Evolutionary conservation across 2,888 invertebrate species (phyloP), one percentile per base, ranked within the genome.

Genomic region (Epiblema foenella): DNA sequence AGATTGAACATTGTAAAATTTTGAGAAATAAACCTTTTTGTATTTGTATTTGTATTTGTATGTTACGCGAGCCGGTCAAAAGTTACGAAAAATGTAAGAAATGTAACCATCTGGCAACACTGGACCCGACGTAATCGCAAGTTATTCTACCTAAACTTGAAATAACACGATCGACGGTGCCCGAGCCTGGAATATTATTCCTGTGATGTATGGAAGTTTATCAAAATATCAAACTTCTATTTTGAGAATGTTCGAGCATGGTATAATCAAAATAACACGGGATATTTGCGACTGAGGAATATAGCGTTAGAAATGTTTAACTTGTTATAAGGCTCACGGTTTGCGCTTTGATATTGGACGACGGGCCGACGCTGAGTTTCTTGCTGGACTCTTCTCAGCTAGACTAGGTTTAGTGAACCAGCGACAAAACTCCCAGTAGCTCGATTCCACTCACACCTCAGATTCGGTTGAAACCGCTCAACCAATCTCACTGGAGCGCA

Each of bases 101-200:
- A n/a, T n/a, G n/a, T n/a, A n/a, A n/a, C n/a, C n/a, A n/a, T n/a
- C n/a, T n/a, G n/a, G n/a, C n/a, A n/a, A n/a, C n/a, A n/a, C n/a
- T 51, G 39, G 29, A 1, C 39, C 24, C 51, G 12, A 2, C 42
- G 42, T 65, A 42, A 69, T 65, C 64, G 64, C 59, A 37, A 66
- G 65, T 70, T 70, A 66, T 66, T 60, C 65, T 46, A 54, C 65
- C 70, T 70, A 59, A 64, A 70, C 65, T 70, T 70, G 65, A 60
- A 69, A 70, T 66, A 70, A 70, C 70, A 70, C 65, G 64, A 69
- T 69, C 69, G 69, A 69, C 66, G 64, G 46, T 70, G 59, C 58
- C 58, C 52, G 17, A 20, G 52, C 64, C 64, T 18, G 51, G 57
- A 18, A 52, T 70, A 65, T 70, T 70, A 66, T 70, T 60, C 65